Percentiles rank a stretch among this genome's conserved stretches.
Evolutionary conservation across 2,797 vertebrate genomes (phyloP).

Genomic region (Urocyon cinereoargenteus): DNA sequence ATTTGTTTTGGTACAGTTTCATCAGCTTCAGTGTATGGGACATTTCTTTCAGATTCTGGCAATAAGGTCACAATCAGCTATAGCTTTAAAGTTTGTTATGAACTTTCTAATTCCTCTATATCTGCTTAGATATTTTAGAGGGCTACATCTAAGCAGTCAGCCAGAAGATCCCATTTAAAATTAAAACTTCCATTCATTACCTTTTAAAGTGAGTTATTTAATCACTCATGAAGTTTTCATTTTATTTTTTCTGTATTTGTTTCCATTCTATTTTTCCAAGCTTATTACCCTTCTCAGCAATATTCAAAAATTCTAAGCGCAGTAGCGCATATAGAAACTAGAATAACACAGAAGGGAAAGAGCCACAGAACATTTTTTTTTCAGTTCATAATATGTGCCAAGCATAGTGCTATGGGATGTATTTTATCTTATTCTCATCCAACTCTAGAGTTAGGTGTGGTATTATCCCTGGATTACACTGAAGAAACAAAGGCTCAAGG

Average conservation of each 20-base stretch:
- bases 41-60: conserved; percentile 42
- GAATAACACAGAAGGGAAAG: background rate
- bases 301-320: conserved; percentile 39
- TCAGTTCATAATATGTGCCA: background rate
- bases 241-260: background rate
- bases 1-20: conserved; percentile 61
- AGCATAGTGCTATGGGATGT: background rate
- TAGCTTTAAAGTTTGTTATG: conserved; percentile 30
- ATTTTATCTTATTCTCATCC: conserved; percentile 42
- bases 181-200: background rate
- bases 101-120: conserved; percentile 4
- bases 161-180: conserved; percentile 24
- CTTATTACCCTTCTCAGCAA: background rate
- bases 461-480: background rate
- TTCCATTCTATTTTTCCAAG: background rate
- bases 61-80: background rate
- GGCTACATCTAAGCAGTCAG: background rate
- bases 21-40: conserved; percentile 54
- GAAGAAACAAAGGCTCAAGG: conserved; percentile 33
- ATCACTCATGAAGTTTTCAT: background rate
- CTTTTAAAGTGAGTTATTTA: conserved; percentile 10
- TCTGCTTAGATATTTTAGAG: background rate
- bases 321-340: background rate
- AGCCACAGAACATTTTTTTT: background rate
- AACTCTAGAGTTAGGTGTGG: background rate